These are phyloP conservation scores for Sus cebifrons DNA, from an alignment of 2,797 vertebrate genomes.

Conservation along the genomic window DNA sequence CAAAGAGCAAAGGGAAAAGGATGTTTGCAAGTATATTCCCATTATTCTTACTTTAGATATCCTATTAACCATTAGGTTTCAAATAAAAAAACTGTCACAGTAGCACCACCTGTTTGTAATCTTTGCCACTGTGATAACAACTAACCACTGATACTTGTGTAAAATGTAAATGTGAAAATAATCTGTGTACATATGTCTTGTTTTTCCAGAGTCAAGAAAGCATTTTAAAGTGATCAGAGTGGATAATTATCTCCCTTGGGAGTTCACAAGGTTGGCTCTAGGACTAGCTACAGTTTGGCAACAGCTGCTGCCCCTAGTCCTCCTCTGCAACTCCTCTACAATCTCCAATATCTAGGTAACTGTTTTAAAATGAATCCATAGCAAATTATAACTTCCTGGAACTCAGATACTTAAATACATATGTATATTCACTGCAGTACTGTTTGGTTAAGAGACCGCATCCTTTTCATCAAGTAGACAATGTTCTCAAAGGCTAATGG, in stretches of 20 bases:
- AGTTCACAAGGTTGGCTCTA: background rate
- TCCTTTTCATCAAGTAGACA: background rate
- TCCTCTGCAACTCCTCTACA: background rate
- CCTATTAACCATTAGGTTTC: background rate
- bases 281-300: background rate
- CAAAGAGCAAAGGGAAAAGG: background rate
- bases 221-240: background rate
- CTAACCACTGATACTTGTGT: background rate
- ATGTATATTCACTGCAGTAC: background rate
- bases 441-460: background rate
- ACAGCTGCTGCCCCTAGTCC: background rate
- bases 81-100: background rate
- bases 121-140: background rate
- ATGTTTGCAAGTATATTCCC: background rate
- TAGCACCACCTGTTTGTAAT: background rate
- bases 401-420: background rate
- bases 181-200: background rate
- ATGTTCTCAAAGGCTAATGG: background rate
- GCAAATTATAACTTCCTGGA: background rate
- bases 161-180: background rate
- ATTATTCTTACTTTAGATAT: background rate
- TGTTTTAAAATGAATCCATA: background rate
- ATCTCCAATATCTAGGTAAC: background rate
- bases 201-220: background rate
- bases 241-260: background rate